Percentiles rank a stretch among this genome's conserved stretches.
These are phyloP conservation scores for Pipistrellus pipistrellus DNA, from an alignment of 2,797 vertebrate species.

Conservation along the genomic window DNA sequence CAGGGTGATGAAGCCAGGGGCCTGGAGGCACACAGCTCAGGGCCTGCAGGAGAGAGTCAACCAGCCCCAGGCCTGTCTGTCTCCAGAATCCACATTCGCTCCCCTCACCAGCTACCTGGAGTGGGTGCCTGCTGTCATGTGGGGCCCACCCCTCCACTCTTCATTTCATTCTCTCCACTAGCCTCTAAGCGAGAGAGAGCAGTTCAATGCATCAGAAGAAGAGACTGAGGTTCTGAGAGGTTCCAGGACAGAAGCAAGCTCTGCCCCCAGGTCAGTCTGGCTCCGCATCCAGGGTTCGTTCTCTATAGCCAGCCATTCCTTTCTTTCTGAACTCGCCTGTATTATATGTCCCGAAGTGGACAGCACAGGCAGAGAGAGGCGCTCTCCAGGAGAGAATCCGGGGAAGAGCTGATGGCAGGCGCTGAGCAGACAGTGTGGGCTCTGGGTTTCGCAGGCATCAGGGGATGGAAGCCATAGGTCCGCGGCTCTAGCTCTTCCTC, in stretches of 20 bases:
- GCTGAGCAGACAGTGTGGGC: neutral
- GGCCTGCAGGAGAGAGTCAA: neutral
- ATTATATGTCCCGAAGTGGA: neutral
- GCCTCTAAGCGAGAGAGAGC: neutral
- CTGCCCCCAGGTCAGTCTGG: neutral
- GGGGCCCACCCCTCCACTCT: rapidly evolving
- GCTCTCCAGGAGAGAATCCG: neutral
- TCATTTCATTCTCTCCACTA: neutral
- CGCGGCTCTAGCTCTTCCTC: neutral
- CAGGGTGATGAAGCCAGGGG: neutral
- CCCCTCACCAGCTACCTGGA: no score
- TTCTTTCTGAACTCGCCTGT: neutral
- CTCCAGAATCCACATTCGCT: neutral
- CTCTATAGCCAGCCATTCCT: neutral
- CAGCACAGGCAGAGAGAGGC: neutral
- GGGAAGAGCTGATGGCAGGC: neutral
- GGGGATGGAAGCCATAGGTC: neutral
- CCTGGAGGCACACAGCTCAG: neutral
- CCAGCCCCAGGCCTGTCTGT: neutral
- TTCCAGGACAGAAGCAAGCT: neutral
- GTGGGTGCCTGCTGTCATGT: neutral
- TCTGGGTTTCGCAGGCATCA: neutral
- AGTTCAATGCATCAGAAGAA: neutral
- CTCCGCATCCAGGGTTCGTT: neutral
- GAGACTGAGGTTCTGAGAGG: neutral